phyloP scores from a whole-genome alignment of 2,797 vertebrate genomes.

The Rhinogobio ventralis region DNA sequence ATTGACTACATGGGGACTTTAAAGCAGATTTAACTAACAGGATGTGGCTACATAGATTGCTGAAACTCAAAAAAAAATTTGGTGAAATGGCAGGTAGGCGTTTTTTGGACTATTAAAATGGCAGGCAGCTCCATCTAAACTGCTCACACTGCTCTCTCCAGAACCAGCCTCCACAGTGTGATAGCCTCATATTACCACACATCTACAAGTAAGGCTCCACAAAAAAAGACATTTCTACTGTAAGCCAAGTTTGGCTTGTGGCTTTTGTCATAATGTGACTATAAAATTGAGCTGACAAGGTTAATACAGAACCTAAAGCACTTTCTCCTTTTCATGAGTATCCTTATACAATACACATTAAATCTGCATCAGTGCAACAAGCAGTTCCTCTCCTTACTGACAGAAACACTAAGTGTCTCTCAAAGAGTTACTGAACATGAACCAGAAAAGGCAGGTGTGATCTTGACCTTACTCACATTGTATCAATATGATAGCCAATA shows the following conservation, averaged over 20 bases:
- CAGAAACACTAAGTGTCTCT: conserved; percentile 5
- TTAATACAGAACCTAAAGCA: conserved; percentile 30
- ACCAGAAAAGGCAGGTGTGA: background rate
- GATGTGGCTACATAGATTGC: background rate
- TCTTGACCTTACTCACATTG: background rate
- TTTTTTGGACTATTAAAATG: conserved; percentile 22
- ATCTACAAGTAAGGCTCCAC: background rate
- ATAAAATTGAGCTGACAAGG: conserved; percentile 6
- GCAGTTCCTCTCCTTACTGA: background rate
- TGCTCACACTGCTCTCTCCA: background rate
- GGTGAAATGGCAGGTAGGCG: background rate
- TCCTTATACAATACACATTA: background rate
- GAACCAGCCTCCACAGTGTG: background rate
- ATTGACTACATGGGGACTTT: too few relatives aligned
- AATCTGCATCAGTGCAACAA: background rate
- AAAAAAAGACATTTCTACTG: background rate
- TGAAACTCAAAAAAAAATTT: background rate
- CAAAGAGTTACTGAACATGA: background rate
- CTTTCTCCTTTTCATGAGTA: background rate
- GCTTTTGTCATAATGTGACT: conserved; percentile 3
- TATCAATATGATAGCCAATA: background rate
- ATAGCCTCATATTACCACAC: conserved; percentile 6
- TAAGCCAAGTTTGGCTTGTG: background rate
- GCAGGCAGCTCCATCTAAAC: conserved; percentile 6
- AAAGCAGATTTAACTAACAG: background rate